Percentiles rank a stretch among this genome's conserved stretches.
Conservation (phyloP, 1,140 invertebrate species). For the Pseudobourletiella spinata region DNA sequence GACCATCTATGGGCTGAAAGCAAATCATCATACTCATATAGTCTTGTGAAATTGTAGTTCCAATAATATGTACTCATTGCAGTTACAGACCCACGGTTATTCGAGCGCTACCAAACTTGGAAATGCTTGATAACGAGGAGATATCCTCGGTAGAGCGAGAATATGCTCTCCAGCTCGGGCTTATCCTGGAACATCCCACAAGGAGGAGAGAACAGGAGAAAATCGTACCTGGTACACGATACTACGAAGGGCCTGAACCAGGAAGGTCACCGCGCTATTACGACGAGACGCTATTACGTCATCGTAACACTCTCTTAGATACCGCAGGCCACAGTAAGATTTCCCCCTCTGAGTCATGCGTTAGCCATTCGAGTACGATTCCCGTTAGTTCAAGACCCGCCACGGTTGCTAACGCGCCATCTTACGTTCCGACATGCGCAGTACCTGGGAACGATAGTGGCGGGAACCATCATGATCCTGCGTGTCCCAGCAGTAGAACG, state of each 20-base stretch:
- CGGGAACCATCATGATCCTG: too few relatives aligned
- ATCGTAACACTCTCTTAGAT: background rate
- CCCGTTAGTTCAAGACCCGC: too few relatives aligned
- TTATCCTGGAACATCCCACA: background rate
- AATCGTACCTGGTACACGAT: background rate
- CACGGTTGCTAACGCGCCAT: background rate
- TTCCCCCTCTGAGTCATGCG: background rate
- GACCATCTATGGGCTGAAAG: too few relatives aligned
- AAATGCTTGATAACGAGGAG: background rate
- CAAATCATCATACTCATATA: too few relatives aligned
- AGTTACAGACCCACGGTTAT: background rate
- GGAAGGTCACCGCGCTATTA: background rate
- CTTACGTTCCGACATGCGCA: background rate
- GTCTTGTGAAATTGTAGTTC: too few relatives aligned
- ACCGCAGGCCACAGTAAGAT: background rate
- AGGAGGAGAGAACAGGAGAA: background rate
- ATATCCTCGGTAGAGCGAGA: background rate
- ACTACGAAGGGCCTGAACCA: background rate
- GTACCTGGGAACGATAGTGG: too few relatives aligned
- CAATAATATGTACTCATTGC: too few relatives aligned
- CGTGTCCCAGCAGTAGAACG: too few relatives aligned
- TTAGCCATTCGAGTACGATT: too few relatives aligned
- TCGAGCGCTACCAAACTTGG: slow-evolving; percentile 41
- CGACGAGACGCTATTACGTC: background rate
- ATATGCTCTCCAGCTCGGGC: background rate